phyloP scores from a whole-genome alignment of 2,888 invertebrate genomes.

The Axea sp. region DNA sequence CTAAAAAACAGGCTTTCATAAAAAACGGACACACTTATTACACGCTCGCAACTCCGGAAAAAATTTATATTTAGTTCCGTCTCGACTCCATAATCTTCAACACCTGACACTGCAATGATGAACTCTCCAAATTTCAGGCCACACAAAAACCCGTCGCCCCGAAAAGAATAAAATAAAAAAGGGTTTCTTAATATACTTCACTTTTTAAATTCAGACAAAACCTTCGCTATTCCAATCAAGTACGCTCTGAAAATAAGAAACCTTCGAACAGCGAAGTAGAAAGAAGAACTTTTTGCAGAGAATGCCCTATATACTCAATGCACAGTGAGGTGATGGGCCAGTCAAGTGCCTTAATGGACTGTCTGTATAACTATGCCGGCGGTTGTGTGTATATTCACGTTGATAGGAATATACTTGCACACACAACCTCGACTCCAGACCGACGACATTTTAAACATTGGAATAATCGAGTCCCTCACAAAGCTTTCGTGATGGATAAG shows the following conservation, averaged over 20 bases:
- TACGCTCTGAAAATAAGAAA: slow-evolving; percentile 26
- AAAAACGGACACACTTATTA: slow-evolving; percentile 25
- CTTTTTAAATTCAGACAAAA: slow-evolving; percentile 25
- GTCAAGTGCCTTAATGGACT: slow-evolving; percentile 61
- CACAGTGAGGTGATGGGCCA: slow-evolving; percentile 59
- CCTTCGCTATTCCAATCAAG: slow-evolving; percentile 47
- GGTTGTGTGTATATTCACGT: slow-evolving; percentile 36
- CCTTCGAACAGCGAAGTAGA: background rate
- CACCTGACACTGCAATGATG: slow-evolving; percentile 44
- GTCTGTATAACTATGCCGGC: slow-evolving; percentile 45
- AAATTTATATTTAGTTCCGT: slow-evolving; percentile 56
- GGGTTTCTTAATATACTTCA: slow-evolving; percentile 7
- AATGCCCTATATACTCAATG: slow-evolving; percentile 55
- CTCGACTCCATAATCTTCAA: slow-evolving; percentile 38
- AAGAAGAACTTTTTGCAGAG: slow-evolving; percentile 29
- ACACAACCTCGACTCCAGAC: slow-evolving; percentile 33
- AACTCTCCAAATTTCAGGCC: slow-evolving; percentile 17
- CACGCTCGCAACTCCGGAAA: slow-evolving; percentile 39
- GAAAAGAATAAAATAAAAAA: background rate
- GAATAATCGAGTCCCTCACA: slow-evolving; percentile 59
- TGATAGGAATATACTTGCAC: slow-evolving; percentile 36
- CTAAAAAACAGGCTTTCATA: slow-evolving; percentile 1
- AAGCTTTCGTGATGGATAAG: slow-evolving; percentile 62
- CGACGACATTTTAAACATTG: slow-evolving; percentile 60
- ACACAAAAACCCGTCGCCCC: slow-evolving; percentile 6